Evolutionary conservation across 2,888 invertebrate genomes (phyloP).

Genomic region (Euplagia quadripunctaria): DNA sequence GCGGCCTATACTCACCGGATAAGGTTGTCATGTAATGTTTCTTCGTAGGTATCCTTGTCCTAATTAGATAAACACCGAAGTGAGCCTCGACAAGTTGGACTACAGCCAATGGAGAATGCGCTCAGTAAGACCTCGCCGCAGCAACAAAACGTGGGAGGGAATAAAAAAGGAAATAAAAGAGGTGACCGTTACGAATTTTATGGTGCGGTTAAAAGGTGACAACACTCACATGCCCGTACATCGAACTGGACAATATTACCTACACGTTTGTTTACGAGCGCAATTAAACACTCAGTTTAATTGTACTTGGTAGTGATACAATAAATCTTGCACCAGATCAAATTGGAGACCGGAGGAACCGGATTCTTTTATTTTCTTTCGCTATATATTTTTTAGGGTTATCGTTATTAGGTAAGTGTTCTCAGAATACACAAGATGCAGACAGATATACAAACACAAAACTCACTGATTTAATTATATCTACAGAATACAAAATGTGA

Average conservation of each 20-base stretch:
- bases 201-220: slow-evolving; percentile 14
- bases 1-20: no score
- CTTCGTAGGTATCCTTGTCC: not conserved
- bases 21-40: not conserved
- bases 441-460: not conserved
- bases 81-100: not conserved
- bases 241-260: slow-evolving; percentile 19
- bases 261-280: slow-evolving; percentile 30
- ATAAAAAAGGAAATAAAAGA: not conserved
- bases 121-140: not conserved
- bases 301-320: slow-evolving; percentile 24
- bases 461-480: no score
- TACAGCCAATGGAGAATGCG: not conserved
- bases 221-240: not conserved
- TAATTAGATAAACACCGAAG: not conserved
- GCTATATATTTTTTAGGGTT: not conserved
- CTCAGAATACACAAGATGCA: not conserved
- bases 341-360: slow-evolving; percentile 9
- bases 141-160: not conserved
- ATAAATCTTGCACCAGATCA: slow-evolving; percentile 28
- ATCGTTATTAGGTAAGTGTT: not conserved
- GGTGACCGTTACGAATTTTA: slow-evolving; percentile 6
- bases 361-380: slow-evolving; percentile 6
- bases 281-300: slow-evolving; percentile 35
- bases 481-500: no score